Evolutionary conservation across 1,140 invertebrate species (phyloP), one percentile per base, ranked within the genome.

Genomic region (Brachionus sp.): DNA sequence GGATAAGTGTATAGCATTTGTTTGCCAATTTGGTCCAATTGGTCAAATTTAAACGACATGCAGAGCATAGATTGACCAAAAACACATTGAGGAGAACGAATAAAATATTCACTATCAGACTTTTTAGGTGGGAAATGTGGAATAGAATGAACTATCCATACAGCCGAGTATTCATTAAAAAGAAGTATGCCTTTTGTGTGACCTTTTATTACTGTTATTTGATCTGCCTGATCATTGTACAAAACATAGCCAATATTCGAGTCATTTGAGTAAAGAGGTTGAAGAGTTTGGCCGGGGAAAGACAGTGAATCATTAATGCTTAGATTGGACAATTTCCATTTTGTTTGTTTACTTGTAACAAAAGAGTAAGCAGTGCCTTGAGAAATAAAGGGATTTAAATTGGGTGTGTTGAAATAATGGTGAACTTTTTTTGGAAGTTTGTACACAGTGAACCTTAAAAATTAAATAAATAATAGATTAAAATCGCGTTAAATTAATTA

Each of bases 61-160:
- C 77, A 80, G 7, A 80, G 33, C 77, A 80, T 80, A 3, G 77
- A 80, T 44, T 80, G 77, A 62, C 77, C 77, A 66, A 80, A 80
- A 13, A 80, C 77, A 62, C 77, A 80, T 12, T 80, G 77, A 13
- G 77, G 57, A 7, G 50, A 50, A 16, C 62, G 46, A 13, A 80
- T 80, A 80, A 80, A 80, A 7, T 80, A 80, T 19, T 39, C 16
- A 4, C 42, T 39, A 42, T 80, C 77, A 1, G 16, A 39, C 16
- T 19, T 39, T 66, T 80, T 80, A 12, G 77, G 50, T 10, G 77
- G 77, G 57, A 35, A 80, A 35, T 80, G 77, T 29, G 77, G 77
- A 35, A 80, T 80, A 16, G 50, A 62, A 37, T 80, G 77, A 19
- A 80, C 77, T 6, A 80, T 80, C 77, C 77, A 80, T 33, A 80